A percentile compares a stretch with the other conserved stretches of the same genome.
Conservation (phyloP, 2,797 vertebrate genomes). For the Macropodus opercularis region DNA sequence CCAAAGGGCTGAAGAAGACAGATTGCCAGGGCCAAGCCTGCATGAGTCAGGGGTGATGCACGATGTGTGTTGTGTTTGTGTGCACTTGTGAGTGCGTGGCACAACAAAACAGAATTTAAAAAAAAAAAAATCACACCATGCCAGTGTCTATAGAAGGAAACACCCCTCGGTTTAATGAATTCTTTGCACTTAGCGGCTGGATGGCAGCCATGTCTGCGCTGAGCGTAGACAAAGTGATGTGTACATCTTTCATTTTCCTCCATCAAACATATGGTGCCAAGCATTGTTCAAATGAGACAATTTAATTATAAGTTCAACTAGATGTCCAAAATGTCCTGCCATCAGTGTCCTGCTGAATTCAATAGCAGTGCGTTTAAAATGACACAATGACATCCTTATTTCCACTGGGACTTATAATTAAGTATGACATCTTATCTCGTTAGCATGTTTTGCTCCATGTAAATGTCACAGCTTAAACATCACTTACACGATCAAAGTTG, state of each 20-base stretch:
- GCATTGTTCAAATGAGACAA: conserved; percentile 13
- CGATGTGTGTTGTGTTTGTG: conserved; percentile 17
- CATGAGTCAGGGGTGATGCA: conserved; percentile 43
- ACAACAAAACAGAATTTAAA: conserved; percentile 18
- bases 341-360: neutral
- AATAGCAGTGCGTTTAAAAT: neutral
- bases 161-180: conserved; percentile 9
- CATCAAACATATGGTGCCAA: conserved; percentile 21
- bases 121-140: conserved; percentile 17
- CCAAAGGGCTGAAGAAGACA: conserved; percentile 47
- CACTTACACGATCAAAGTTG: neutral
- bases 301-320: conserved; percentile 1
- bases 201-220: conserved; percentile 2
- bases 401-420: too few species aligned
- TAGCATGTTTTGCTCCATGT: neutral
- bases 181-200: conserved; percentile 19
- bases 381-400: neutral
- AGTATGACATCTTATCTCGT: neutral
- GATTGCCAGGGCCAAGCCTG: conserved; percentile 33
- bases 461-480: neutral
- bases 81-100: conserved; percentile 1
- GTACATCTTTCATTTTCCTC: conserved; percentile 2
- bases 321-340: neutral
- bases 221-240: conserved; percentile 2
- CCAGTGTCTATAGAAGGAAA: conserved; percentile 9